phyloP scores from a whole-genome alignment of 1,140 invertebrate species.

The Bemisia tabaci region DNA sequence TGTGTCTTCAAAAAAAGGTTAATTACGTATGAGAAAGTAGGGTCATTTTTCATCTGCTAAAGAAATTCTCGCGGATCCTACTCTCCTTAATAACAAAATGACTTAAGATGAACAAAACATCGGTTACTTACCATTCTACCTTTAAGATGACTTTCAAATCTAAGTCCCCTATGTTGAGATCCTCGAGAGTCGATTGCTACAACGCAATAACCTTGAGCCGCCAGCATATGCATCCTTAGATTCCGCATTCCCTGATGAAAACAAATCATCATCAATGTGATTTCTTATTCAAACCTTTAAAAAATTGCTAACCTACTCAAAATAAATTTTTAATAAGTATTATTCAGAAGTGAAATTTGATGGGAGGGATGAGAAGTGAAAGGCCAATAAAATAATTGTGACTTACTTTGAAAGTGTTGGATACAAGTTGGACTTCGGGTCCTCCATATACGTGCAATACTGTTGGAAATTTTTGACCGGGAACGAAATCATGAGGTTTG shows the following conservation, averaged over 20 bases:
- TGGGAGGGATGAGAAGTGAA: background rate
- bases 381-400: too few species aligned
- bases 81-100: too few species aligned
- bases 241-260: slow-evolving; percentile 64
- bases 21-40: too few species aligned
- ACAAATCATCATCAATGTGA: too few species aligned
- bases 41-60: too few species aligned
- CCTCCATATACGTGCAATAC: slow-evolving; percentile 95
- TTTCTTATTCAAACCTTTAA: background rate
- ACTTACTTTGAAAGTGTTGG: slow-evolving; percentile 82
- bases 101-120: too few species aligned
- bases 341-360: slow-evolving; percentile 13
- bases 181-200: slow-evolving; percentile 90
- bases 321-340: slow-evolving; percentile 6
- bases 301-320: slow-evolving; percentile 11
- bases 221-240: slow-evolving; percentile 84
- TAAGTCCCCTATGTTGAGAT: slow-evolving; percentile 78
- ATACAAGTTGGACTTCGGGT: slow-evolving; percentile 92
- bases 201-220: slow-evolving; percentile 92
- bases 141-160: slow-evolving; percentile 82
- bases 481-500: slow-evolving; percentile 63
- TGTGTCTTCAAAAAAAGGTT: too few species aligned
- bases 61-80: too few species aligned
- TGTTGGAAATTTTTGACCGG: slow-evolving; percentile 75
- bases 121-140: slow-evolving; percentile 55